These are phyloP conservation scores for Pycnomerus fuliginosus DNA, from an alignment of 2,888 invertebrate species.

Conservation along the genomic window DNA sequence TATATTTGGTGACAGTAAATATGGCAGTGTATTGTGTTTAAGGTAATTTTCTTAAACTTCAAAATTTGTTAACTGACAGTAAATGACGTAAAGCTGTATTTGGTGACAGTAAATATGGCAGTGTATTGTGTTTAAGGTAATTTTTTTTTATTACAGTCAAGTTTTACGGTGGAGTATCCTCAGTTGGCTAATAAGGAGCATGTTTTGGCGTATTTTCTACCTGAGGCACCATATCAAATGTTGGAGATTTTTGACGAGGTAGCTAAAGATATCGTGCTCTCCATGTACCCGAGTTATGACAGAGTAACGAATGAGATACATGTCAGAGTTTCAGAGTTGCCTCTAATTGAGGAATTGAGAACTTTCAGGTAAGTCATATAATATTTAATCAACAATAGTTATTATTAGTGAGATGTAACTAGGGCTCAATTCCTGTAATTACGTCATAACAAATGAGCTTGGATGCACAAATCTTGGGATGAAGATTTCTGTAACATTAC, in stretches of 20 bases:
- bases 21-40: too few species aligned
- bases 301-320: slow-evolving; percentile 92
- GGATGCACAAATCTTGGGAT: too few species aligned
- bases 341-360: slow-evolving; percentile 92
- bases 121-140: too few species aligned
- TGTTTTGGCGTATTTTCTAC: slow-evolving; percentile 93
- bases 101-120: too few species aligned
- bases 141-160: slow-evolving; percentile 54
- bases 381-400: neutral
- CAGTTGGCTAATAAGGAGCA: slow-evolving; percentile 88
- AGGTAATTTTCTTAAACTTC: too few species aligned
- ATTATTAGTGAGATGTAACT: neutral
- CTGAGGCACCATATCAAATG: slow-evolving; percentile 97
- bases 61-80: too few species aligned
- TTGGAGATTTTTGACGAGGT: slow-evolving; percentile 94
- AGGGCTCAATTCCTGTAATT: too few species aligned
- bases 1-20: too few species aligned
- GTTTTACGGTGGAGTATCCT: slow-evolving; percentile 91
- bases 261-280: slow-evolving; percentile 88
- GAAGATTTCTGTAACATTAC: too few species aligned
- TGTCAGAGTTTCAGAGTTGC: slow-evolving; percentile 92
- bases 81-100: too few species aligned
- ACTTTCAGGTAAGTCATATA: slow-evolving; percentile 67
- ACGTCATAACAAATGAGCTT: too few species aligned
- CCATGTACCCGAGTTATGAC: slow-evolving; percentile 94